A percentile compares a stretch with the other conserved stretches of the same genome.
These are phyloP conservation scores for Scaptomyza cyrtandrae DNA, from an alignment of 2,888 invertebrate genomes.

Conservation along the genomic window DNA sequence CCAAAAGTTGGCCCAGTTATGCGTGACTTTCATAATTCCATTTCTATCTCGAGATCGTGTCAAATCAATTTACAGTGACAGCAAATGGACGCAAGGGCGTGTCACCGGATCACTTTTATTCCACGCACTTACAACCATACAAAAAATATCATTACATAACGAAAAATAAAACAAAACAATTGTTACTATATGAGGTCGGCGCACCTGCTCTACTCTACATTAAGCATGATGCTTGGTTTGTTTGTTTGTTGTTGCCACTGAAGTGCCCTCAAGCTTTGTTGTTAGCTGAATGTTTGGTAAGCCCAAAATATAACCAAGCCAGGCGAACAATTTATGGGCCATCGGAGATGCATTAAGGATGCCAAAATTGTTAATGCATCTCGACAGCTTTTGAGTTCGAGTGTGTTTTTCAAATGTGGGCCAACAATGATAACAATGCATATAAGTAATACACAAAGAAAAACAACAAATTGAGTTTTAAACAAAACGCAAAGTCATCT, in stretches of 20 bases:
- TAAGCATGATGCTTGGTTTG: slow-evolving; percentile 6
- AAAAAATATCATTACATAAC: slow-evolving; percentile 38
- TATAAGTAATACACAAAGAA: not conserved
- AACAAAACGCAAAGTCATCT: not conserved
- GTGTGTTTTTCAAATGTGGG: slow-evolving; percentile 30
- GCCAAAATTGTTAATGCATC: slow-evolving; percentile 74
- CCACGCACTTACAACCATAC: not conserved
- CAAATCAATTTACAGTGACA: slow-evolving; percentile 72
- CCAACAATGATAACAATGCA: slow-evolving; percentile 35
- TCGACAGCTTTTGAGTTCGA: slow-evolving; percentile 27
- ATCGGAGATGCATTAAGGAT: slow-evolving; percentile 75
- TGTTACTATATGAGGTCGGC: slow-evolving; percentile 44
- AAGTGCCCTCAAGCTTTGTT: slow-evolving; percentile 72
- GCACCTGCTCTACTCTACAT: slow-evolving; percentile 46
- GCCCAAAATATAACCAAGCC: slow-evolving; percentile 50
- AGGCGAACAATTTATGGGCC: slow-evolving; percentile 65
- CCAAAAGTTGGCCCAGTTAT: slow-evolving; percentile 47
- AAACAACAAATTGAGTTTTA: not conserved
- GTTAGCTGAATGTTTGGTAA: slow-evolving; percentile 10
- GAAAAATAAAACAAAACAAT: slow-evolving; percentile 42
- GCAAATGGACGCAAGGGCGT: slow-evolving; percentile 60
- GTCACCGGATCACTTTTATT: slow-evolving; percentile 45
- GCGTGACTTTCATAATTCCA: slow-evolving; percentile 78
- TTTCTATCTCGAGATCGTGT: slow-evolving; percentile 70
- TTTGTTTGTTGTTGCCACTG: slow-evolving; percentile 42